These are phyloP conservation scores for Panurus biarmicus DNA, from an alignment of 2,113 vertebrate genomes.

Conservation along the genomic window DNA sequence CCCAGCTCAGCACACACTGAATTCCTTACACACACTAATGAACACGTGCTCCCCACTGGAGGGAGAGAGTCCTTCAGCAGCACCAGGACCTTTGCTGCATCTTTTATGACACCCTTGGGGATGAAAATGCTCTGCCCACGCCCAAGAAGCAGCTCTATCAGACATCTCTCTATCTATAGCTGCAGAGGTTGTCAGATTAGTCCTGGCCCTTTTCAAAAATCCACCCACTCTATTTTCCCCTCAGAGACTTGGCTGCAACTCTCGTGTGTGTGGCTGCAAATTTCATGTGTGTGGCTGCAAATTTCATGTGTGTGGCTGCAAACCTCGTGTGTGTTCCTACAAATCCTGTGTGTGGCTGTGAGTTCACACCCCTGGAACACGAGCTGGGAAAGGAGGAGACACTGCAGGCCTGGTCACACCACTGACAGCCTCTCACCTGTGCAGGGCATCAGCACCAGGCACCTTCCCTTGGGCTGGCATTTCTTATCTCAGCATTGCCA, in stretches of 20 bases:
- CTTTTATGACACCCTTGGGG: background rate
- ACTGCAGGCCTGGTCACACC: background rate
- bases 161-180: background rate
- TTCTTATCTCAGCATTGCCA: background rate
- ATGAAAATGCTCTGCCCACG: background rate
- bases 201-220: constrained; percentile 10
- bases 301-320: background rate
- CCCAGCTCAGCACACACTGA: background rate
- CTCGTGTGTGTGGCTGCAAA: background rate
- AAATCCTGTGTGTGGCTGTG: background rate
- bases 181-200: constrained; percentile 5
- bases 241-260: background rate
- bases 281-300: background rate
- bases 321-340: background rate
- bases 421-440: accelerated
- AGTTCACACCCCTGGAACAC: background rate
- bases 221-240: background rate
- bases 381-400: background rate
- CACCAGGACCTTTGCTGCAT: background rate
- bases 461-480: background rate
- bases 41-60: background rate
- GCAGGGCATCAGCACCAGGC: accelerated
- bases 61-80: background rate
- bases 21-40: background rate
- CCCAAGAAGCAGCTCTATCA: background rate